These are phyloP conservation scores for Theristicus caerulescens DNA, from an alignment of 2,113 vertebrate genomes.

Conservation along the genomic window DNA sequence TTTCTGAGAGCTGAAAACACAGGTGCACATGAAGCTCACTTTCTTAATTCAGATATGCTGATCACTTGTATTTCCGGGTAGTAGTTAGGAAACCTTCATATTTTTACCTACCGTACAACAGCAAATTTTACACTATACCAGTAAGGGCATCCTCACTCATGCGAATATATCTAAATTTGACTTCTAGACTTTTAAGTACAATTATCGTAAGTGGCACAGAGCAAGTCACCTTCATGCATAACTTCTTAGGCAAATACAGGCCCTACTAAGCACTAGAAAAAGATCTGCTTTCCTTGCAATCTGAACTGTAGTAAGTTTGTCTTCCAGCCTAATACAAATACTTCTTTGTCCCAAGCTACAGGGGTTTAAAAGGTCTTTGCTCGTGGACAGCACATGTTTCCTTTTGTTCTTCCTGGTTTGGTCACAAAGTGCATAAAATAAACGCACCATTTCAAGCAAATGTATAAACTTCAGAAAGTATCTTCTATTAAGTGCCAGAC, in stretches of 20 bases:
- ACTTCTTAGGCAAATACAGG: background rate
- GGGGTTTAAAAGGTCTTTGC: background rate
- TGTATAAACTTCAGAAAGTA: background rate
- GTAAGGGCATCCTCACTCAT: background rate
- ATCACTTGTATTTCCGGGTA: background rate
- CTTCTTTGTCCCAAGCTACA: background rate
- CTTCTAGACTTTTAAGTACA: background rate
- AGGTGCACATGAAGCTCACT: background rate
- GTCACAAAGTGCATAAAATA: background rate
- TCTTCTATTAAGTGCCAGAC: background rate
- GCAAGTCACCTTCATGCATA: background rate
- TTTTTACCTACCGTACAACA: background rate
- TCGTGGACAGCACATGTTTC: background rate
- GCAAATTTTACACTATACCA: background rate
- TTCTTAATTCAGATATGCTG: background rate
- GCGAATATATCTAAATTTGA: background rate
- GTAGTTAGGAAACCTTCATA: background rate
- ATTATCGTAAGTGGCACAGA: background rate
- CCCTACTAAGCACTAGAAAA: background rate
- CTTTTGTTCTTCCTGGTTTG: background rate
- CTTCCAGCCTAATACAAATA: background rate
- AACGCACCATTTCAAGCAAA: background rate
- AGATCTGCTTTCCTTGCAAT: background rate
- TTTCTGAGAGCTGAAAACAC: background rate
- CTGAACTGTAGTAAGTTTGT: background rate